Conservation (phyloP, 92 coral and sea anemone genomes). For the Porites rus region DNA sequence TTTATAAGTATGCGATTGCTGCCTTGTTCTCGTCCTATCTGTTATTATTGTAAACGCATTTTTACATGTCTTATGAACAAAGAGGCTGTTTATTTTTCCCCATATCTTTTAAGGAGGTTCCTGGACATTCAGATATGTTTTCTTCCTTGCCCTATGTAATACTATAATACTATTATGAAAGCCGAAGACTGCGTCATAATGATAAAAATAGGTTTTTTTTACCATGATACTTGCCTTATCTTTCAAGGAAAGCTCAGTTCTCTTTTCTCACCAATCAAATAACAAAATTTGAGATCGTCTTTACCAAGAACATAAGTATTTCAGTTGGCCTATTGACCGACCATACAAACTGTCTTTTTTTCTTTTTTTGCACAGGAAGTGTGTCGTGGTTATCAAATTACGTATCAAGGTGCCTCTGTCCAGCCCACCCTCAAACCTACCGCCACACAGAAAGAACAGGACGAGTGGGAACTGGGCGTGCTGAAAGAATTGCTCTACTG, state of each 20-base stretch:
- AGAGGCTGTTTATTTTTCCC: too few relatives aligned
- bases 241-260: too few relatives aligned
- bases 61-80: too few relatives aligned
- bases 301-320: neutral
- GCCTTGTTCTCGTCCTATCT: too few relatives aligned
- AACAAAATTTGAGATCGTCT: neutral
- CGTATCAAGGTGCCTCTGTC: conserved; percentile 23
- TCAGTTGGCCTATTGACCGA: neutral
- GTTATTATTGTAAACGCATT: too few relatives aligned
- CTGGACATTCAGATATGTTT: too few relatives aligned
- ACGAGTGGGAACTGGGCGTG: conserved; percentile 64
- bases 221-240: neutral
- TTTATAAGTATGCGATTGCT: too few relatives aligned
- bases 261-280: neutral
- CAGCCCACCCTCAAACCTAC: conserved; percentile 55
- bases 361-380: conserved; percentile 39
- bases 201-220: too few relatives aligned
- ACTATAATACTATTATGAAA: too few relatives aligned
- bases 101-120: too few relatives aligned
- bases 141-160: too few relatives aligned
- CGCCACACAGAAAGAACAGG: conserved; percentile 65
- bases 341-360: neutral
- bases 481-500: conserved; percentile 53
- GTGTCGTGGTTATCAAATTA: conserved; percentile 20
- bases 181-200: too few relatives aligned